These are phyloP conservation scores for Callipepla squamata DNA, from an alignment of 2,113 vertebrate species.

Conservation along the genomic window DNA sequence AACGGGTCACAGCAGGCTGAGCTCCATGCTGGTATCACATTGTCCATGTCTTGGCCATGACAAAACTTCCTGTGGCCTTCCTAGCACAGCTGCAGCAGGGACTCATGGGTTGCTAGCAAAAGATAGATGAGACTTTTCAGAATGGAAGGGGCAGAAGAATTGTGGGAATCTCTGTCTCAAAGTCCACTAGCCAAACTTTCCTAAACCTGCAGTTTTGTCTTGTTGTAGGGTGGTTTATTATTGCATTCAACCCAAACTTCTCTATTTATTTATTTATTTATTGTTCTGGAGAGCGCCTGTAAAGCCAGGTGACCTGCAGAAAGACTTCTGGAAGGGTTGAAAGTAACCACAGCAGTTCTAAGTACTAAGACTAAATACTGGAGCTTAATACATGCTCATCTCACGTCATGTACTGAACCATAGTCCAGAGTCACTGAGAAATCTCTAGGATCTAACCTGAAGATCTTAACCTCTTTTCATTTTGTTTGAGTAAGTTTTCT, in stretches of 20 bases:
- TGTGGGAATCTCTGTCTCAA: neutral
- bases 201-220: neutral
- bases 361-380: neutral
- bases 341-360: neutral
- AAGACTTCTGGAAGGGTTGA: neutral
- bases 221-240: neutral
- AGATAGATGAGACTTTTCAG: neutral
- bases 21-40: neutral
- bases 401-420: neutral
- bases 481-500: neutral
- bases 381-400: neutral
- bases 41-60: fast-evolving
- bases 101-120: neutral
- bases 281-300: neutral
- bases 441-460: neutral
- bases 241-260: neutral
- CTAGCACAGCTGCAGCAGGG: neutral
- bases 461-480: neutral
- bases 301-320: neutral
- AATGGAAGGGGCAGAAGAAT: neutral
- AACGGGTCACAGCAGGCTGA: neutral
- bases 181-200: neutral
- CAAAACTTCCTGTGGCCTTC: neutral
- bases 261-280: neutral
- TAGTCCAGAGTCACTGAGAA: neutral